Percentiles rank a stretch among this genome's conserved stretches.
Evolutionary conservation across 2,888 invertebrate genomes (phyloP).

Genomic region (Mylabris sibirica): DNA sequence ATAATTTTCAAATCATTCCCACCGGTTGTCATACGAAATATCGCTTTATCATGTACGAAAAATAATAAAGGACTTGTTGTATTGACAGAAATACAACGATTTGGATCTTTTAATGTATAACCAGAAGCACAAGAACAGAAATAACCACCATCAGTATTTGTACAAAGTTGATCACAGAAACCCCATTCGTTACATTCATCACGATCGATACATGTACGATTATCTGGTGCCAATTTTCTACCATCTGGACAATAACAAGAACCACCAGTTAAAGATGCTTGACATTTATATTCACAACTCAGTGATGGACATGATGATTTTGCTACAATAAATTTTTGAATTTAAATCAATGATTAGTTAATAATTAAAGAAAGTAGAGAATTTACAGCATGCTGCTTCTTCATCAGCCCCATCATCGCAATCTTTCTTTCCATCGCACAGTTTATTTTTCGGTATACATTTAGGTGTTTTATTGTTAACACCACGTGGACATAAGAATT

Average conservation of each 20-base stretch:
- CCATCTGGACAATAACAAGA: conserved; percentile 90
- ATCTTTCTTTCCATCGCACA: conserved; percentile 91
- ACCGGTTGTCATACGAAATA: conserved; percentile 74
- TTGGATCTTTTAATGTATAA: conserved; percentile 60
- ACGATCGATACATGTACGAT: conserved; percentile 87
- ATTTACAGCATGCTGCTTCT: conserved; percentile 87
- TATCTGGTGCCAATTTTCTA: conserved; percentile 81
- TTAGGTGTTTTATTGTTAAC: conserved; percentile 76
- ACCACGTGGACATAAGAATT: conserved; percentile 88
- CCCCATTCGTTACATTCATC: conserved; percentile 94
- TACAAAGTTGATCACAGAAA: conserved; percentile 93
- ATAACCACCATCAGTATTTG: conserved; percentile 86
- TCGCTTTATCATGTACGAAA: conserved; percentile 75
- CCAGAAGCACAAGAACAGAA: conserved; percentile 82
- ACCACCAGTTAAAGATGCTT: conserved; percentile 88
- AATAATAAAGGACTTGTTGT: conserved; percentile 69
- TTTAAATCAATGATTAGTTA: not conserved
- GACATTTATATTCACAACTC: conserved; percentile 91
- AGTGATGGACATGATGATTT: conserved; percentile 82
- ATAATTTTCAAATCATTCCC: conserved; percentile 71
- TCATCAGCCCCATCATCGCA: conserved; percentile 93
- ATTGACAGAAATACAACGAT: conserved; percentile 71
- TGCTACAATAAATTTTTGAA: conserved; percentile 65
- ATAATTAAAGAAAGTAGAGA: not conserved
- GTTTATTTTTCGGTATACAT: conserved; percentile 86